Evolutionary conservation across 2,113 vertebrate species (phyloP).

Genomic region (Callithrix jacchus): DNA sequence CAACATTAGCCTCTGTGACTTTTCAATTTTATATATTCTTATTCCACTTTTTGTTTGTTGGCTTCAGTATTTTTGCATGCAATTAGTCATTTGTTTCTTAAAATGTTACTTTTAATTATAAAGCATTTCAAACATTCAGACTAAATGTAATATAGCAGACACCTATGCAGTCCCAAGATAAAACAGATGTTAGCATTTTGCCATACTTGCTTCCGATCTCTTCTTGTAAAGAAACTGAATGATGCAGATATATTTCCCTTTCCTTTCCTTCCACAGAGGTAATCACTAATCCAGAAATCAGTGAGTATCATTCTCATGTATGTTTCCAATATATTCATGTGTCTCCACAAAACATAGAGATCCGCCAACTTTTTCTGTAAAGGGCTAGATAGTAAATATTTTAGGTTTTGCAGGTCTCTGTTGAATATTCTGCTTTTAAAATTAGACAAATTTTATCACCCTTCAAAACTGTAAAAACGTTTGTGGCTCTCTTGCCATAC

Average conservation of each 20-base stretch:
- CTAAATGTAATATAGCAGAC: background rate
- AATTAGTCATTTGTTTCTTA: background rate
- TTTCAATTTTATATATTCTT: background rate
- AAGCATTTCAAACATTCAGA: background rate
- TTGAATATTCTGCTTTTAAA: background rate
- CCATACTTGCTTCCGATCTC: background rate
- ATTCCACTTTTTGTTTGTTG: background rate
- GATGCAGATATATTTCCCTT: background rate
- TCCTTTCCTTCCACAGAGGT: background rate
- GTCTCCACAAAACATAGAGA: background rate
- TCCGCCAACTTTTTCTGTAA: background rate
- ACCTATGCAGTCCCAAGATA: background rate
- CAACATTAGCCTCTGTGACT: background rate
- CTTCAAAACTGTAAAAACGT: conserved; percentile 19
- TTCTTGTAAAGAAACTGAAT: background rate
- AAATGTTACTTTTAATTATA: background rate
- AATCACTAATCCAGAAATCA: background rate
- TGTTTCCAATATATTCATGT: background rate
- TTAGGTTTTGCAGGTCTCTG: conserved; percentile 28
- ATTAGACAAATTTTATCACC: background rate
- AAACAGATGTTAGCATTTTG: background rate
- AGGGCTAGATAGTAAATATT: background rate
- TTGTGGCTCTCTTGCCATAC: background rate
- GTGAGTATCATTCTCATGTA: background rate
- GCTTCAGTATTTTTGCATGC: background rate